Evolutionary conservation across 2,888 invertebrate species (phyloP), one percentile per base, ranked within the genome.

Genomic region (Celastrina argiolus): DNA sequence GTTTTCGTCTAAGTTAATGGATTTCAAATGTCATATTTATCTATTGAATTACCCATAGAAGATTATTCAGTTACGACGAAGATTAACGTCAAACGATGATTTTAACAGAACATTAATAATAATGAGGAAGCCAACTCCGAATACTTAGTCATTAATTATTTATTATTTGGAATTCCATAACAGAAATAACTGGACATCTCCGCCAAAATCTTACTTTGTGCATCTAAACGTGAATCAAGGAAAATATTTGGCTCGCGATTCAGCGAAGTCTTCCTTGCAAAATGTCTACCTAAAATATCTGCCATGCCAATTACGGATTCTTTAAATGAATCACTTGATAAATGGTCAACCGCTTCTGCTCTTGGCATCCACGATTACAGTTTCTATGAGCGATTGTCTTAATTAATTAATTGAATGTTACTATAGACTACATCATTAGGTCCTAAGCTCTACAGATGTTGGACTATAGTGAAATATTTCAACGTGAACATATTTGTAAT

Each of bases 181-280:
- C 61, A 36, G 61, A 61, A 61, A 39, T 61, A 61, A 61, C 22
- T 61, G 18, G 61, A 39, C 61, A 61, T 61, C 61, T 61, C 12
- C 61, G 61, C 61, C 61, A 61, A 61, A 61, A 22, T 39, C 61
- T 39, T 36, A 61, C 61, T 61, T 61, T 39, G 39, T 39, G 39
- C 36, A 61, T 26, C 56, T 14, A 56, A 51, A 51, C 36, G 77
- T 85, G 84, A 85, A 81, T 86, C 85, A 88, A 79, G 78, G 81
- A 72, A 81, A 82, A 87, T 84, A 85, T 85, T 87, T 89, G 87
- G 87, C 88, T 87, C 81, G 63, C 76, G 80, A 78, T 75, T 69
- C 70, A 67, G n/a, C n/a, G n/a, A 71, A 67, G 73, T 81, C 81
- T 82, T 80, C 79, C 75, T 78, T 80, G 66, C 69, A 67, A 61